These are phyloP conservation scores for Callitettix versicolor DNA, from an alignment of 1,140 invertebrate genomes.

Conservation along the genomic window DNA sequence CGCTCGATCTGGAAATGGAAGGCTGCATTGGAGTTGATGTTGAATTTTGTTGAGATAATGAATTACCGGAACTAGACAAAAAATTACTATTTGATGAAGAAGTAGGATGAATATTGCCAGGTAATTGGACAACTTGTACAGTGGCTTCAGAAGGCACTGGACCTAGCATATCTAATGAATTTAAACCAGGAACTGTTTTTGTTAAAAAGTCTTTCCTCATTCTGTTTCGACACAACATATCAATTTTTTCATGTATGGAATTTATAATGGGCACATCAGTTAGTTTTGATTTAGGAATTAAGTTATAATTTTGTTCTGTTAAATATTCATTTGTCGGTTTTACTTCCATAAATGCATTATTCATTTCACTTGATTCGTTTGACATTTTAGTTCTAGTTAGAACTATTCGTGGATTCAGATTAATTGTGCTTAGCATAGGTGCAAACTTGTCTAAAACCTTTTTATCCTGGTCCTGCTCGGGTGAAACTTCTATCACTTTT, in stretches of 20 bases:
- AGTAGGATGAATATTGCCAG: constrained; percentile 19
- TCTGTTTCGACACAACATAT: constrained; percentile 8
- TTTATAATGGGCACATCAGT: neutral
- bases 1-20: too few relatives aligned
- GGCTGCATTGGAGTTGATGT: neutral
- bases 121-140: constrained; percentile 47
- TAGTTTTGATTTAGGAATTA: too few relatives aligned
- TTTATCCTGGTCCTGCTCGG: neutral
- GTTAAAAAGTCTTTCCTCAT: constrained; percentile 27
- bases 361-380: neutral
- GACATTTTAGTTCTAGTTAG: constrained; percentile 35
- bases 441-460: constrained; percentile 31
- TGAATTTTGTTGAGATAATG: neutral
- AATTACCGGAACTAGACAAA: neutral
- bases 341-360: constrained; percentile 6
- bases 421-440: constrained; percentile 38
- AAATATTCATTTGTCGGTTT: too few relatives aligned
- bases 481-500: neutral
- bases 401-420: constrained; percentile 41
- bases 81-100: neutral
- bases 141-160: constrained; percentile 39
- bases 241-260: constrained; percentile 22
- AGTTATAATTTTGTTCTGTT: too few relatives aligned
- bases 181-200: constrained; percentile 37
- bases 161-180: constrained; percentile 42